These are phyloP conservation scores for Amphipoea oculea DNA, from an alignment of 2,888 invertebrate genomes.

Conservation along the genomic window DNA sequence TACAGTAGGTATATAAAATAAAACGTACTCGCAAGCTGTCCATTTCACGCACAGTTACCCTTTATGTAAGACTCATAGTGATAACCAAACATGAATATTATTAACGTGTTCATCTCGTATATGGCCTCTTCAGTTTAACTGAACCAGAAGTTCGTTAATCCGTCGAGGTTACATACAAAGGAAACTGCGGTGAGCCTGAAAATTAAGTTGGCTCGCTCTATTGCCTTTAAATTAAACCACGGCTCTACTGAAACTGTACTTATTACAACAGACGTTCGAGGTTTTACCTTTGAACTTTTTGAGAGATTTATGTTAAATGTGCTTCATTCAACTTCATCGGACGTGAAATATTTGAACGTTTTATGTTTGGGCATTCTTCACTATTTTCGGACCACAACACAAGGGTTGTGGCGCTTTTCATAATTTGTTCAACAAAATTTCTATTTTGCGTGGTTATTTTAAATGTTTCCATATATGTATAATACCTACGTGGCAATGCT, in stretches of 20 bases:
- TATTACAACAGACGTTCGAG: slow-evolving; percentile 69
- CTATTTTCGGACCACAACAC: slow-evolving; percentile 47
- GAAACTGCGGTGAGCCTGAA: slow-evolving; percentile 88
- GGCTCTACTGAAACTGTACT: slow-evolving; percentile 73
- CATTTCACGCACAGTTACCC: slow-evolving; percentile 44
- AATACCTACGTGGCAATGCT: too few relatives aligned
- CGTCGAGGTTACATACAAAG: slow-evolving; percentile 86
- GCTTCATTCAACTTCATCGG: slow-evolving; percentile 57
- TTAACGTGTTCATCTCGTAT: slow-evolving; percentile 61
- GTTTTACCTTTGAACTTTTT: slow-evolving; percentile 72
- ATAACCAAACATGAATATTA: slow-evolving; percentile 61
- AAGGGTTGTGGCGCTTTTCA: slow-evolving; percentile 31
- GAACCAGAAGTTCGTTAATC: slow-evolving; percentile 85
- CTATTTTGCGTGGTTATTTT: slow-evolving; percentile 4
- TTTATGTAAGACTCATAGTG: slow-evolving; percentile 31
- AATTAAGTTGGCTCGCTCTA: slow-evolving; percentile 88
- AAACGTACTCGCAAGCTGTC: slow-evolving; percentile 12
- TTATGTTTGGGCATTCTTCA: slow-evolving; percentile 41
- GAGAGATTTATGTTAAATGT: slow-evolving; percentile 62
- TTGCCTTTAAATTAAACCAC: slow-evolving; percentile 87
- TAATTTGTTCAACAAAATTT: slow-evolving; percentile 14
- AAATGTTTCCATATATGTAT: too few relatives aligned
- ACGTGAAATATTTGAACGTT: slow-evolving; percentile 49
- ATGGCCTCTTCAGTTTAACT: slow-evolving; percentile 70
- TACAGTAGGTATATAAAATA: slow-evolving; percentile 25